phyloP scores from a whole-genome alignment of 92 coral and sea anemone genomes.

The Meandrina meandrites region DNA sequence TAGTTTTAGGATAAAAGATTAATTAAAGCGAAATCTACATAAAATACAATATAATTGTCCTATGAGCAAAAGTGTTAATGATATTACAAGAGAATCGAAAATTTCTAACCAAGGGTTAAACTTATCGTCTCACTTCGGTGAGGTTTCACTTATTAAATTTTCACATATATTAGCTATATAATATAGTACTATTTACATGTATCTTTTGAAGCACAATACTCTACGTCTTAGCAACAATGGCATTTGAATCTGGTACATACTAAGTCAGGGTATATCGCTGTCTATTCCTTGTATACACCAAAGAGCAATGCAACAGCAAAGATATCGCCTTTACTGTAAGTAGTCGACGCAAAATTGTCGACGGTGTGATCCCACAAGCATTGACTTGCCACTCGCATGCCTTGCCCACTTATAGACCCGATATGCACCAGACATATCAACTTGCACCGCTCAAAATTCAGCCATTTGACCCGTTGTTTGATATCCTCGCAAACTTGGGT shows the following conservation, averaged over 20 bases:
- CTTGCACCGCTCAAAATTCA: constrained; percentile 90
- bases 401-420: constrained; percentile 93
- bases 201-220: not conserved
- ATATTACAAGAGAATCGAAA: not conserved
- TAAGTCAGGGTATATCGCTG: no score
- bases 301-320: constrained; percentile 94
- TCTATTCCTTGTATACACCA: constrained; percentile 88
- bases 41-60: not conserved
- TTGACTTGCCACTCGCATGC: constrained; percentile 86
- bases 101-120: not conserved
- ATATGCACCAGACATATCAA: constrained; percentile 87
- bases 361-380: constrained; percentile 90
- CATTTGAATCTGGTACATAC: not conserved
- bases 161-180: no score
- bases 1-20: not conserved
- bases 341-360: constrained; percentile 90
- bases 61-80: not conserved
- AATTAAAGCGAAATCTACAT: not conserved
- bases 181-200: not conserved
- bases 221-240: not conserved
- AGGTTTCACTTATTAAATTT: not conserved
- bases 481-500: constrained; percentile 89
- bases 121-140: not conserved
- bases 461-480: constrained; percentile 92
- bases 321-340: constrained; percentile 73